These are phyloP conservation scores for Theodoxus fluviatilis DNA, from an alignment of 2,888 invertebrate species.

Conservation along the genomic window DNA sequence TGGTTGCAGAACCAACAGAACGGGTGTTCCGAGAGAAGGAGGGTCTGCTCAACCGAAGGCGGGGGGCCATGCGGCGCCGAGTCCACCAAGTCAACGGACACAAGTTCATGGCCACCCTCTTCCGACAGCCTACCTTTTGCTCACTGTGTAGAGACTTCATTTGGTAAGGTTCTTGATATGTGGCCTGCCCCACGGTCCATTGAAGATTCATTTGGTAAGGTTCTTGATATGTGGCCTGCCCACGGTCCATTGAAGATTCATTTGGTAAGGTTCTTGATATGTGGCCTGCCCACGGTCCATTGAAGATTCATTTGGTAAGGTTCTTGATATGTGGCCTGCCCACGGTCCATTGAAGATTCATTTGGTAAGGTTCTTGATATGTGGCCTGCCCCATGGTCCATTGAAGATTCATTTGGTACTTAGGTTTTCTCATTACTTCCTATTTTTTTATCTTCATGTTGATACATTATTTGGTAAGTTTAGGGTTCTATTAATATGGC, in stretches of 20 bases:
- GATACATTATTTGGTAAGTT: slow-evolving; percentile 75
- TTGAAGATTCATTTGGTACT: no score
- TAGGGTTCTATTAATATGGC: no score
- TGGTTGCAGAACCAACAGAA: slow-evolving; percentile 44
- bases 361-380: no score
- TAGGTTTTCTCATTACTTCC: slow-evolving; percentile 97
- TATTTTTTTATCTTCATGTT: slow-evolving; percentile 99
- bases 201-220: no score
- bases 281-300: background rate
- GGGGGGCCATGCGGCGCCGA: slow-evolving; percentile 96
- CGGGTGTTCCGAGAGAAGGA: slow-evolving; percentile 91
- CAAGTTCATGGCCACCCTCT: slow-evolving; percentile 99
- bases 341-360: no score
- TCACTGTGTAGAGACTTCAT: slow-evolving; percentile 99
- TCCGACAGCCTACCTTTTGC: slow-evolving; percentile 99
- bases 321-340: no score
- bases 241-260: background rate
- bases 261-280: no score
- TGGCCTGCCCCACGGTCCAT: background rate
- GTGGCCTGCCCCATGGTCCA: no score
- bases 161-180: slow-evolving; percentile 74
- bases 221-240: background rate
- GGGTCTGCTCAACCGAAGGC: slow-evolving; percentile 87
- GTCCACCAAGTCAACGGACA: slow-evolving; percentile 97
- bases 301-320: background rate